Evolutionary conservation across 2,113 vertebrate genomes (phyloP).

Genomic region (Bufo gargarizans): DNA sequence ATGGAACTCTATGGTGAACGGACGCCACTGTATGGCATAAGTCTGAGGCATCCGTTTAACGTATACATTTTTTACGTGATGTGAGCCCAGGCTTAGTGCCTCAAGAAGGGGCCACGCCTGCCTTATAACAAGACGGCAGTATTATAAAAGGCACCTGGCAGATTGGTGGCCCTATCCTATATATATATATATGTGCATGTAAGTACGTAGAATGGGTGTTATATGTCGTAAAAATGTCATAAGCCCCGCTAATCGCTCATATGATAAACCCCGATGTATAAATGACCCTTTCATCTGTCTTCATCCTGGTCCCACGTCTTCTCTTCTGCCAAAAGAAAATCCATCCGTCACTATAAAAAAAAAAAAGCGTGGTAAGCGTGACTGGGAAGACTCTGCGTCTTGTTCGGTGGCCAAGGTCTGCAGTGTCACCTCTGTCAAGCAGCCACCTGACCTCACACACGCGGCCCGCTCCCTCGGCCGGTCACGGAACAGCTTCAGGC

Average conservation of each 20-base stretch:
- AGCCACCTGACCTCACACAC: background rate
- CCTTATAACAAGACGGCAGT: too few species aligned
- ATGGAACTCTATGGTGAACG: too few species aligned
- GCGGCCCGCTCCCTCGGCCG: conserved; percentile 7
- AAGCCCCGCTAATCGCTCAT: background rate
- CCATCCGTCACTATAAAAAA: conserved; percentile 28
- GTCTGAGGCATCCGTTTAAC: too few species aligned
- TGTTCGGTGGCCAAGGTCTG: conserved; percentile 16
- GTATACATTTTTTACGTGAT: too few species aligned
- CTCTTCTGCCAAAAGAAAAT: conserved; percentile 1
- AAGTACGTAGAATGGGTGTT: too few species aligned
- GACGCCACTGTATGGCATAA: too few species aligned
- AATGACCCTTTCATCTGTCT: background rate
- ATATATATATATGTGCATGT: too few species aligned
- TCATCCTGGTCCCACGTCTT: background rate
- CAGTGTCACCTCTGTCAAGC: conserved; percentile 21
- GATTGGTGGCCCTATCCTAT: too few species aligned
- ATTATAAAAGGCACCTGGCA: too few species aligned
- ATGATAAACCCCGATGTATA: background rate
- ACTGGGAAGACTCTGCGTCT: conserved; percentile 22
- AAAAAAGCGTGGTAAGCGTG: background rate
- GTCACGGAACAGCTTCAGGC: background rate
- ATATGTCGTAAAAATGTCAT: background rate
- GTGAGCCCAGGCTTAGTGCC: too few species aligned
- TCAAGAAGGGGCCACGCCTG: too few species aligned